A percentile compares a stretch with the other conserved stretches of the same genome.
phyloP scores from a whole-genome alignment of 2,888 invertebrate genomes.

The Acrocyrtus sp. region DNA sequence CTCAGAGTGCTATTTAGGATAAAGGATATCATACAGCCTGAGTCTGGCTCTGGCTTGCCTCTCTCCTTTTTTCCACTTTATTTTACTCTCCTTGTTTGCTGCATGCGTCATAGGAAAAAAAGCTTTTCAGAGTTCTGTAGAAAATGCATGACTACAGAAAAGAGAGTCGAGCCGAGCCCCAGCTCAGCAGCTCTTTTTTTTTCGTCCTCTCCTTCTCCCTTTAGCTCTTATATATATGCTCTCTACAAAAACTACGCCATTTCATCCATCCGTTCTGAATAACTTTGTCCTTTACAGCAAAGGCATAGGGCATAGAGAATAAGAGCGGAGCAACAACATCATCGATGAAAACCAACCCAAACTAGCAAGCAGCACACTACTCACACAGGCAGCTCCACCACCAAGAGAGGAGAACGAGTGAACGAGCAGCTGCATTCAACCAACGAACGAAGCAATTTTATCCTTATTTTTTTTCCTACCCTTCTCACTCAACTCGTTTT shows the following conservation, averaged over 20 bases:
- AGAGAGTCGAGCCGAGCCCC: constrained; percentile 16
- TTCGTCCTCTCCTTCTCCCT: too few species aligned
- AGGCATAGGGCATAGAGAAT: too few species aligned
- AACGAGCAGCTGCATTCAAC: constrained; percentile 47
- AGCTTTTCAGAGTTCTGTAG: constrained; percentile 8
- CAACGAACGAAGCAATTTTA: constrained; percentile 28
- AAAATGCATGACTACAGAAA: constrained; percentile 29
- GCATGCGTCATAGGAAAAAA: constrained; percentile 45
- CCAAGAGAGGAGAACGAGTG: not conserved
- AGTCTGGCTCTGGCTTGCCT: constrained; percentile 10
- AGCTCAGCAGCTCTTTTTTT: too few species aligned
- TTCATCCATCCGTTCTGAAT: constrained; percentile 53
- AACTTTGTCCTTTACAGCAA: constrained; percentile 49
- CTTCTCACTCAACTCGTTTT: constrained; percentile 12
- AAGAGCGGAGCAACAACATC: constrained; percentile 13
- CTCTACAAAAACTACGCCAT: constrained; percentile 49
- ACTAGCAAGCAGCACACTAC: too few species aligned
- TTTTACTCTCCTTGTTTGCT: not conserved
- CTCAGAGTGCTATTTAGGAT: constrained; percentile 44
- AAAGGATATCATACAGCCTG: constrained; percentile 36
- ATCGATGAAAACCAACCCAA: constrained; percentile 21
- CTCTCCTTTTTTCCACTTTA: constrained; percentile 5
- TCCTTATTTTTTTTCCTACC: constrained; percentile 35
- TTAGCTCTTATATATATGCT: too few species aligned
- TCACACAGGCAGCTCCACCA: too few species aligned